phyloP scores from a whole-genome alignment of 2,888 invertebrate genomes.

The Xestobium rufovillosum region DNA sequence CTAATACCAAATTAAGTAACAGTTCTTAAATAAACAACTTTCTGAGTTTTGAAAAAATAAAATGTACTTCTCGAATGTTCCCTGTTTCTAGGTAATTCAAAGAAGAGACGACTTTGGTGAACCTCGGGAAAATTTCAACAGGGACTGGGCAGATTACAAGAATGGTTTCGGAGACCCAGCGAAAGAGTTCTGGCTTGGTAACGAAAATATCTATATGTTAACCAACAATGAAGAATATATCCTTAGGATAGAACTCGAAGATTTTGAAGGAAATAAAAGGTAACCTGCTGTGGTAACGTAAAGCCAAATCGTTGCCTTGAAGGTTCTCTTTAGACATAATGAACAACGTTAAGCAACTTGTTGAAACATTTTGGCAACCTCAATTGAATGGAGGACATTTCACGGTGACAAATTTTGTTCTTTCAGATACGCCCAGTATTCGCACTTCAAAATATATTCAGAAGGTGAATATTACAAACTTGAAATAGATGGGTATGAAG shows the following conservation, averaged over 20 bases:
- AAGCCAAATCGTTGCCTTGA: background rate
- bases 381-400: no score
- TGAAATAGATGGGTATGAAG: constrained; percentile 87
- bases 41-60: no score
- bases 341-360: background rate
- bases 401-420: constrained; percentile 11
- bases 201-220: constrained; percentile 89
- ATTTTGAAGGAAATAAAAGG: constrained; percentile 89
- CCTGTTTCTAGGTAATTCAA: constrained; percentile 93
- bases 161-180: constrained; percentile 88
- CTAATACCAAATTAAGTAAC: no score
- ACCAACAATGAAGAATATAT: constrained; percentile 88
- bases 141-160: constrained; percentile 89
- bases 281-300: constrained; percentile 43
- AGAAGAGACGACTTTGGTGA: constrained; percentile 81
- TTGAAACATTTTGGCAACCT: no score
- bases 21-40: no score
- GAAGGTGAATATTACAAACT: constrained; percentile 87
- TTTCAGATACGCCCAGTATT: constrained; percentile 78
- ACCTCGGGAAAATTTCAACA: constrained; percentile 82
- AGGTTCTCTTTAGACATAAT: no score
- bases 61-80: no score
- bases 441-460: constrained; percentile 87
- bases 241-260: constrained; percentile 79
- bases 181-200: constrained; percentile 88